Conservation (phyloP, 2,888 invertebrate species). For the Eretmocerus hayati region DNA sequence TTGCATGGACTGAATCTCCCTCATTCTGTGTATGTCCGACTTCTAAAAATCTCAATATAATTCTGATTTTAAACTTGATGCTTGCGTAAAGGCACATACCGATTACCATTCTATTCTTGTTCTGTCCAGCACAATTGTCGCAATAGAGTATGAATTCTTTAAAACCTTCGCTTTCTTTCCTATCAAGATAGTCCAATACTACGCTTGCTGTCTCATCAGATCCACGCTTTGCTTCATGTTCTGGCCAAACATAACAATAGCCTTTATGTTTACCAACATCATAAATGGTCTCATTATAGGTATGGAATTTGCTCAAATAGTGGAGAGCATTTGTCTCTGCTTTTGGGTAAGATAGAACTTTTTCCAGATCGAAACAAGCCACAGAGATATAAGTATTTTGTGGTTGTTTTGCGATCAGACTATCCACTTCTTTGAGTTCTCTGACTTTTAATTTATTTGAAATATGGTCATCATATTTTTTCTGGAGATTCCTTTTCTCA, state of each 20-base stretch:
- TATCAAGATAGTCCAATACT: background rate
- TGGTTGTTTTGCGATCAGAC: no score
- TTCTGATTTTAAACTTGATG: constrained; percentile 21
- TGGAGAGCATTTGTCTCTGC: background rate
- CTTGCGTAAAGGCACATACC: constrained; percentile 16
- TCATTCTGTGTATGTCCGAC: constrained; percentile 29
- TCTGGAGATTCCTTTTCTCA: background rate
- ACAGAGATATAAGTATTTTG: no score
- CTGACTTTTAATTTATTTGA: constrained; percentile 22
- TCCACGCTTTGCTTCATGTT: constrained; percentile 25
- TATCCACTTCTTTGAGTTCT: constrained; percentile 13
- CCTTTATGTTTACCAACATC: constrained; percentile 19
- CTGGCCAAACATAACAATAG: constrained; percentile 28
- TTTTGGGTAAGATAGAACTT: background rate
- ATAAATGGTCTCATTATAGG: constrained; percentile 24
- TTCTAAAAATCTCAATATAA: constrained; percentile 26
- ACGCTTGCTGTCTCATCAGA: constrained; percentile 27
- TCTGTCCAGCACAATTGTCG: constrained; percentile 30
- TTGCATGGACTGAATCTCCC: constrained; percentile 28
- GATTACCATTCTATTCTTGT: constrained; percentile 27
- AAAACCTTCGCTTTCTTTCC: constrained; percentile 8
- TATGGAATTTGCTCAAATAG: background rate
- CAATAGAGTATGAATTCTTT: constrained; percentile 25
- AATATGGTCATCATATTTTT: constrained; percentile 22
- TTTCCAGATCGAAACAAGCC: background rate